phyloP scores from a whole-genome alignment of 2,888 invertebrate species.

The Campoletis raptor region DNA sequence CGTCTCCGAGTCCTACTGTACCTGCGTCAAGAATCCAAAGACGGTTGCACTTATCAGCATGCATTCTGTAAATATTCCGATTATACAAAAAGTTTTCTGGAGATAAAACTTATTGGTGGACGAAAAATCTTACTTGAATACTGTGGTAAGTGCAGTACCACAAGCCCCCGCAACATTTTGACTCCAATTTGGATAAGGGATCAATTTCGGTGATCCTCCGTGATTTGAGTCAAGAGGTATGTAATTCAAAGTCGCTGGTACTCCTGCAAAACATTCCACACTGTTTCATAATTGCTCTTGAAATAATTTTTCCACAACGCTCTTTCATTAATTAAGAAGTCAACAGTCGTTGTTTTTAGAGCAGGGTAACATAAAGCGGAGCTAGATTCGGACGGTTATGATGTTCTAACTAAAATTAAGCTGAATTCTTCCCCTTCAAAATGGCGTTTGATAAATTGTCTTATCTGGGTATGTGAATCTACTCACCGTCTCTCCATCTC shows the following conservation, averaged over 20 bases:
- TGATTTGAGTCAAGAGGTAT: constrained; percentile 89
- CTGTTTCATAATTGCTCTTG: too few relatives aligned
- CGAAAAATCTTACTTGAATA: constrained; percentile 86
- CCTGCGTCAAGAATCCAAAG: constrained; percentile 90
- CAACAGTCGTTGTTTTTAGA: too few relatives aligned
- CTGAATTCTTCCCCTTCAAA: too few relatives aligned
- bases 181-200: constrained; percentile 92
- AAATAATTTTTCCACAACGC: too few relatives aligned
- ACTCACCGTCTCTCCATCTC: constrained; percentile 91
- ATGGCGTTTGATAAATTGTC: too few relatives aligned
- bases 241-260: constrained; percentile 83
- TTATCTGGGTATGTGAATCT: too few relatives aligned
- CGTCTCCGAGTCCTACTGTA: constrained; percentile 92
- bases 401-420: too few relatives aligned
- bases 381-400: too few relatives aligned
- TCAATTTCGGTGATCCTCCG: constrained; percentile 90
- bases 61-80: constrained; percentile 89
- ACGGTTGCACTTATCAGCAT: too few relatives aligned
- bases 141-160: constrained; percentile 90
- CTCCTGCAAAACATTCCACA: too few relatives aligned
- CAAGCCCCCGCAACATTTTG: constrained; percentile 92
- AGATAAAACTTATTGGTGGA: background rate
- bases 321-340: too few relatives aligned
- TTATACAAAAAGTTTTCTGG: background rate
- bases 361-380: too few relatives aligned